A percentile compares a stretch with the other conserved stretches of the same genome.
phyloP scores from a whole-genome alignment of 2,797 vertebrate genomes.

The Gymnoscopelus microlampas region DNA sequence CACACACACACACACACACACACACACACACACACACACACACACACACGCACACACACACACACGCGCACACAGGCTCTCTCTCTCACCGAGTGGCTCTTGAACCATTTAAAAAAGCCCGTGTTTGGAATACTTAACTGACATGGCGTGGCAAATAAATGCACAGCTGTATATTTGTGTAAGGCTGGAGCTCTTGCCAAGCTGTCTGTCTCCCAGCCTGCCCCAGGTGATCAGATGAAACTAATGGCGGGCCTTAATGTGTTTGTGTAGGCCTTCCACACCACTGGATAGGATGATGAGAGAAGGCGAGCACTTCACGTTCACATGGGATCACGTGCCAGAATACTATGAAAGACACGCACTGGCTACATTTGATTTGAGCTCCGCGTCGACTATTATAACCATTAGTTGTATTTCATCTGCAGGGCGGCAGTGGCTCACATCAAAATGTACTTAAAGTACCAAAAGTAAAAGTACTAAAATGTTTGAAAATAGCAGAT shows the following conservation, averaged over 20 bases:
- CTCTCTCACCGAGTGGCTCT: conserved; percentile 31
- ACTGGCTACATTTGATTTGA: conserved; percentile 1
- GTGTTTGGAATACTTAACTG: conserved; percentile 72
- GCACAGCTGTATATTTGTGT: conserved; percentile 72
- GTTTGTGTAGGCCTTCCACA: conserved; percentile 72
- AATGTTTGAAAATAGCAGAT: too few relatives aligned
- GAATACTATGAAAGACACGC: conserved; percentile 40
- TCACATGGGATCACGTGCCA: conserved; percentile 32
- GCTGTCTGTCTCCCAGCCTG: conserved; percentile 60
- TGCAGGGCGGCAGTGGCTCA: too few relatives aligned
- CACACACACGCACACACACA: neutral
- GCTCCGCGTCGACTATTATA: too few relatives aligned
- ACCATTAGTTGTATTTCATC: too few relatives aligned
- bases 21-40: neutral
- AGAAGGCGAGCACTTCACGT: conserved; percentile 44
- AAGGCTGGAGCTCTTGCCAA: conserved; percentile 61
- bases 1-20: neutral
- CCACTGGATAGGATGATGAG: conserved; percentile 39
- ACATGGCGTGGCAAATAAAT: conserved; percentile 72
- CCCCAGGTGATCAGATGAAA: conserved; percentile 72
- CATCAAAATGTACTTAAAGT: too few relatives aligned
- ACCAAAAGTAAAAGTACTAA: too few relatives aligned
- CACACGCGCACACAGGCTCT: neutral
- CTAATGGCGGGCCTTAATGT: conserved; percentile 70
- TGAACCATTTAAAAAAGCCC: conserved; percentile 63